These are phyloP conservation scores for Carterocephalus palaemon DNA, from an alignment of 2,888 invertebrate genomes.

Conservation along the genomic window DNA sequence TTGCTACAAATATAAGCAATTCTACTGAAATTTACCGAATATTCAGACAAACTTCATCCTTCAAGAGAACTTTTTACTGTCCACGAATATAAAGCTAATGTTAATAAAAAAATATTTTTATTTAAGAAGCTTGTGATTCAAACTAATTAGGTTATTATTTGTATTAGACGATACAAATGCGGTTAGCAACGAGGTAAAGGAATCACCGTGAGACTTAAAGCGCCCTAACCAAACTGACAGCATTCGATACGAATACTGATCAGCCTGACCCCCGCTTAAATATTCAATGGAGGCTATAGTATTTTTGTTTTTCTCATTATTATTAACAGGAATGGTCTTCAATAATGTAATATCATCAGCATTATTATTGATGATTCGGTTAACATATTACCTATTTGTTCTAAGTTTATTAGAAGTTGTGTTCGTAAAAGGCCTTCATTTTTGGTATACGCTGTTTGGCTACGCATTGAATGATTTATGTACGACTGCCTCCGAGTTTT, in stretches of 20 bases:
- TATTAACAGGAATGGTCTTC: slow-evolving; percentile 7
- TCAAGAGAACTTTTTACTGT: too few species aligned
- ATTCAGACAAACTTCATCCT: too few species aligned
- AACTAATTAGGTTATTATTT: slow-evolving; percentile 71
- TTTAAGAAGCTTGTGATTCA: slow-evolving; percentile 17
- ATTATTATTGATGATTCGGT: background rate
- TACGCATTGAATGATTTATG: too few species aligned
- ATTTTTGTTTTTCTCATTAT: slow-evolving; percentile 11
- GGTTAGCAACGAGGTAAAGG: slow-evolving; percentile 73
- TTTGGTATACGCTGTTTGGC: too few species aligned
- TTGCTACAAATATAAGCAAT: too few species aligned
- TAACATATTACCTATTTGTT: too few species aligned
- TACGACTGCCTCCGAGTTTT: too few species aligned
- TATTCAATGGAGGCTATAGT: slow-evolving; percentile 43
- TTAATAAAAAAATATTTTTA: too few species aligned
- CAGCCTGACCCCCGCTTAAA: slow-evolving; percentile 44
- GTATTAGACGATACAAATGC: slow-evolving; percentile 65
- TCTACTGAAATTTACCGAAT: too few species aligned
- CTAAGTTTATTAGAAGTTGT: too few species aligned
- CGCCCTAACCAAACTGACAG: slow-evolving; percentile 50
- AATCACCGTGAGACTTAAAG: slow-evolving; percentile 61
- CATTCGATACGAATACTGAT: slow-evolving; percentile 65
- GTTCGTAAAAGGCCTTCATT: too few species aligned
- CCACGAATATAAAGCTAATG: too few species aligned
- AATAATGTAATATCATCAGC: background rate